These are phyloP conservation scores for Opisthograptis luteolata DNA, from an alignment of 2,888 invertebrate species.

Conservation along the genomic window DNA sequence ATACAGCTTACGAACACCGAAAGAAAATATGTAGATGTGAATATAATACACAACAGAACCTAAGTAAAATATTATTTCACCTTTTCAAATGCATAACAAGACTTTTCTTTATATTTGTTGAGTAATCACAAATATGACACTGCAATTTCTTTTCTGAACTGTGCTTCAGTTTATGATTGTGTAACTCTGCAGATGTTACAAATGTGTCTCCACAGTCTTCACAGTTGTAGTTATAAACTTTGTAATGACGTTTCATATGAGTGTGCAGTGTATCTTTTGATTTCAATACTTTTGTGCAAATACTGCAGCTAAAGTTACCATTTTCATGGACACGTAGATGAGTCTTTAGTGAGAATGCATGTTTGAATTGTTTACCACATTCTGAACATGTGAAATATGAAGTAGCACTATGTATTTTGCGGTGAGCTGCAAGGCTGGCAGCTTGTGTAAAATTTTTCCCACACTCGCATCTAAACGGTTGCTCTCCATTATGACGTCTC, in stretches of 20 bases:
- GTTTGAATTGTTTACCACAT: slow-evolving; percentile 81
- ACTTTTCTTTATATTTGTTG: slow-evolving; percentile 70
- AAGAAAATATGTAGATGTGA: too few relatives aligned
- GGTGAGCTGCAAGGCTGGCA: slow-evolving; percentile 71
- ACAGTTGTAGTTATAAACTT: slow-evolving; percentile 74
- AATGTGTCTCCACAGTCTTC: slow-evolving; percentile 78
- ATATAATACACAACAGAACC: too few relatives aligned
- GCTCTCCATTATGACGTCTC: slow-evolving; percentile 73
- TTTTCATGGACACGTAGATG: slow-evolving; percentile 69
- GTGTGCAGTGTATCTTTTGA: slow-evolving; percentile 65
- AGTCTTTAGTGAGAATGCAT: slow-evolving; percentile 70
- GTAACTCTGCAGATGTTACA: slow-evolving; percentile 73
- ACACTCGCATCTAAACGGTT: slow-evolving; percentile 75
- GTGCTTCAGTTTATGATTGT: slow-evolving; percentile 74
- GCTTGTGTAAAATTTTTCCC: slow-evolving; percentile 75
- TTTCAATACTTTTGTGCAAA: slow-evolving; percentile 74
- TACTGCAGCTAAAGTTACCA: slow-evolving; percentile 62
- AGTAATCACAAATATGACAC: slow-evolving; percentile 75
- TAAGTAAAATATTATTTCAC: slow-evolving; percentile 42
- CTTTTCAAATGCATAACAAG: slow-evolving; percentile 72
- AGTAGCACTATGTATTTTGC: slow-evolving; percentile 67
- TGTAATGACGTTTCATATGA: slow-evolving; percentile 74
- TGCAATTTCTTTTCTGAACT: slow-evolving; percentile 56
- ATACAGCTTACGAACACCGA: too few relatives aligned
- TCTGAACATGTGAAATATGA: slow-evolving; percentile 69